These are phyloP conservation scores for Papilio gigon DNA, from an alignment of 2,888 invertebrate species.

Conservation along the genomic window DNA sequence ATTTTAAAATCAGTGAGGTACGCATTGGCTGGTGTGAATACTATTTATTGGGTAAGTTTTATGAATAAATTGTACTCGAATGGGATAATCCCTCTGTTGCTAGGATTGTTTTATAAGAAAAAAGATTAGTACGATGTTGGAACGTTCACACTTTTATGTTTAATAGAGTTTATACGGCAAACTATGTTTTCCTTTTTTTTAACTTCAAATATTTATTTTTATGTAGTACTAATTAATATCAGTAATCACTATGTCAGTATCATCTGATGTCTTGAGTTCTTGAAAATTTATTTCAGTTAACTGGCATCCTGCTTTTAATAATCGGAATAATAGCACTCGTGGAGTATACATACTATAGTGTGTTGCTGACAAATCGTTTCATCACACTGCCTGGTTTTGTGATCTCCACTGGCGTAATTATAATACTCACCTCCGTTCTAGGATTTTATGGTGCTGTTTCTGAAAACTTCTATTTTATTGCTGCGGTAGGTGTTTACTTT, in stretches of 20 bases:
- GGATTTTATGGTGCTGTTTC: constrained; percentile 94
- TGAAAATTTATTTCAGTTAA: constrained; percentile 82
- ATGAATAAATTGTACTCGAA: background rate
- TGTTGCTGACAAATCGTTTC: constrained; percentile 84
- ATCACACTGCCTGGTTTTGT: constrained; percentile 85
- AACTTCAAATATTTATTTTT: too few species aligned
- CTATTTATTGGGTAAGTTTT: constrained; percentile 86
- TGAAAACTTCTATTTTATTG: constrained; percentile 90
- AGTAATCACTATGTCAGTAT: too few species aligned
- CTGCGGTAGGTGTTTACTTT: constrained; percentile 82
- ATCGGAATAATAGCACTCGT: constrained; percentile 85
- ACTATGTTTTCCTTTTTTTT: too few species aligned
- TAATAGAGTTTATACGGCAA: too few species aligned
- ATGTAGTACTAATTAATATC: too few species aligned
- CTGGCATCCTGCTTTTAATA: constrained; percentile 87
- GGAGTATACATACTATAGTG: constrained; percentile 82
- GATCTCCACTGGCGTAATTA: constrained; percentile 86
- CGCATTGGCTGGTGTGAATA: constrained; percentile 87
- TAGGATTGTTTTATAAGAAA: background rate
- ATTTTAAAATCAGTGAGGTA: constrained; percentile 83
- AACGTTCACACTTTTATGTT: too few species aligned
- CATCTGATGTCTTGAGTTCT: background rate
- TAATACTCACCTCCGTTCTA: constrained; percentile 88
- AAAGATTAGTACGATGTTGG: background rate
- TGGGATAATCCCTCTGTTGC: background rate